A percentile compares a stretch with the other conserved stretches of the same genome.
Evolutionary conservation across 2,797 vertebrate genomes (phyloP).

Genomic region (Chelmon rostratus): DNA sequence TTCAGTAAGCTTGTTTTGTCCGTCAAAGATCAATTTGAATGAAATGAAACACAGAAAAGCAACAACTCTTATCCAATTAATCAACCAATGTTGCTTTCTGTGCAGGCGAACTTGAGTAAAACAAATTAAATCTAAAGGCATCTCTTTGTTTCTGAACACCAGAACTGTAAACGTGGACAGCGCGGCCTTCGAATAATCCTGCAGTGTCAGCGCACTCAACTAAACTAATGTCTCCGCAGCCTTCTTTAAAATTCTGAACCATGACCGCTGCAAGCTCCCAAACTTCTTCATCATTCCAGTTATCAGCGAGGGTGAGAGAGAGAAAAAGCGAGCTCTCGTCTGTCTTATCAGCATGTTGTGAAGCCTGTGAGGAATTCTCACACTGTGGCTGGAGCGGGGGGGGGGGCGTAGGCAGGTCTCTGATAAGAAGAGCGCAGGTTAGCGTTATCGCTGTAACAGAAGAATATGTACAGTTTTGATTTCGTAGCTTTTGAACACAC

Average conservation of each 20-base stretch:
- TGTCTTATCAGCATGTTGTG: slow-evolving; percentile 56
- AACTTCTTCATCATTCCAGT: slow-evolving; percentile 9
- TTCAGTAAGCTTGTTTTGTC: not conserved
- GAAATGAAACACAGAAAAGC: not conserved
- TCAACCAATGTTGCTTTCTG: not conserved
- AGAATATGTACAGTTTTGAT: slow-evolving; percentile 38
- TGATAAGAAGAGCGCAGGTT: slow-evolving; percentile 49
- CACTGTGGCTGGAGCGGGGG: slow-evolving; percentile 14
- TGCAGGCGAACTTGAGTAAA: not conserved
- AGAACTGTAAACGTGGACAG: not conserved
- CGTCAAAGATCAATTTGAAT: not conserved
- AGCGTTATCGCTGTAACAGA: slow-evolving; percentile 22
- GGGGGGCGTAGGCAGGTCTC: slow-evolving; percentile 17
- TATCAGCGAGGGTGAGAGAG: slow-evolving; percentile 6
- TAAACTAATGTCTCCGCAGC: slow-evolving; percentile 15
- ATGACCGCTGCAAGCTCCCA: not conserved
- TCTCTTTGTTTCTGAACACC: slow-evolving; percentile 16
- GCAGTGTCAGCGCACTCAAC: slow-evolving; percentile 22
- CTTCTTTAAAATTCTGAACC: slow-evolving; percentile 42
- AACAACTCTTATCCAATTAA: not conserved
- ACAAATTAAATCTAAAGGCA: not conserved
- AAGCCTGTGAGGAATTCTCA: slow-evolving; percentile 47
- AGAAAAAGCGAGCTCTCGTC: slow-evolving; percentile 9
- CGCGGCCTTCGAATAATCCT: not conserved
- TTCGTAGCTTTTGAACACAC: not conserved